These are phyloP conservation scores for Aurelia sp. DNA, from an alignment of 30 jellyfish, hydroid and myxozoan species.

Conservation along the genomic window DNA sequence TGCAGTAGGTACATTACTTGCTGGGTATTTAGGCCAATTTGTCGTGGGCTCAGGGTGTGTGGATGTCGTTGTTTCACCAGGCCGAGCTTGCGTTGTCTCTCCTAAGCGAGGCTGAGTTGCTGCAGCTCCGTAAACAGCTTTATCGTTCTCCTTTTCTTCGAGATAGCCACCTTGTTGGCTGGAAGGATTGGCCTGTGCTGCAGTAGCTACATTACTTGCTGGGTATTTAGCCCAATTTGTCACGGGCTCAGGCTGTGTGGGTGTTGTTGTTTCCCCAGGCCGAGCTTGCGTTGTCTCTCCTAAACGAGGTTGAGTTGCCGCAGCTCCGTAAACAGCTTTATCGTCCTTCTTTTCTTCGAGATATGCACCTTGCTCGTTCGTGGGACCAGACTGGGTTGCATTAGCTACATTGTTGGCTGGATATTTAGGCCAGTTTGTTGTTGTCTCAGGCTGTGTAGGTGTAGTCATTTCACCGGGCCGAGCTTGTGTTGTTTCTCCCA, in stretches of 20 bases:
- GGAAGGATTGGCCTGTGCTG: too few relatives aligned
- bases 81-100: too few relatives aligned
- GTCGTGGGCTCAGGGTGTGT: neutral
- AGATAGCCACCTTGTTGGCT: neutral
- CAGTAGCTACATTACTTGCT: too few relatives aligned
- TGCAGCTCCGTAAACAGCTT: neutral
- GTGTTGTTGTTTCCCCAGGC: neutral
- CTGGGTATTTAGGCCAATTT: neutral
- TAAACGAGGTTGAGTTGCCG: neutral
- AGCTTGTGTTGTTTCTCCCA: neutral
- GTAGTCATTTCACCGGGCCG: too few relatives aligned
- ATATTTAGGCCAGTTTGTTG: too few relatives aligned
- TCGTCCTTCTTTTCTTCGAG: conserved; percentile 10
- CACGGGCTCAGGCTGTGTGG: neutral
- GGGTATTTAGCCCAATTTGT: neutral
- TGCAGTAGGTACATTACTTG: neutral
- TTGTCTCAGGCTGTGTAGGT: too few relatives aligned
- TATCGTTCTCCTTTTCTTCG: conserved; percentile 7
- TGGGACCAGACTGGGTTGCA: too few relatives aligned
- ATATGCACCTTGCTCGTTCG: neutral
- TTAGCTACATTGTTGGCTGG: too few relatives aligned
- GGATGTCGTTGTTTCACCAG: neutral
- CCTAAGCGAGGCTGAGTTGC: neutral
- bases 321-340: neutral
- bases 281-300: too few relatives aligned